Percentiles rank a stretch among this genome's conserved stretches.
Conservation (phyloP, 2,113 vertebrate genomes). For the Eretmochelys imbricata region DNA sequence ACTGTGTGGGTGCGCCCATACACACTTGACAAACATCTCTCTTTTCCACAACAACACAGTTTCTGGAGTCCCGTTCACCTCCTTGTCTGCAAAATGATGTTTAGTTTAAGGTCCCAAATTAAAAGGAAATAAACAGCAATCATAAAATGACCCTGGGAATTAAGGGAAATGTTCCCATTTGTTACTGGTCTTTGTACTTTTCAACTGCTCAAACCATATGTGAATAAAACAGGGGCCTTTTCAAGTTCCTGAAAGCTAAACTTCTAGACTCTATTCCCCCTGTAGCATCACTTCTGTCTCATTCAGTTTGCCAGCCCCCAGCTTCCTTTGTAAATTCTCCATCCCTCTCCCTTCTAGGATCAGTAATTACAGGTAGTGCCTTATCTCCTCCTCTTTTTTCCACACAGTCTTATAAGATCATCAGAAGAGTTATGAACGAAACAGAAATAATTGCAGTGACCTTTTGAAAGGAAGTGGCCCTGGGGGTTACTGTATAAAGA, state of each 20-base stretch:
- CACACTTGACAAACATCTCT: conserved; percentile 44
- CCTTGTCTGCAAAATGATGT: conserved; percentile 48
- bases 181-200: conserved; percentile 66
- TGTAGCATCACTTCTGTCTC: not conserved
- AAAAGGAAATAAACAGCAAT: conserved; percentile 50
- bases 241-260: not conserved
- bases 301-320: not conserved
- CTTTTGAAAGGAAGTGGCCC: conserved; percentile 48
- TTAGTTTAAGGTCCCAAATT: conserved; percentile 29
- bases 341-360: not conserved
- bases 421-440: not conserved
- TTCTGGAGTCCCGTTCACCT: conserved; percentile 64
- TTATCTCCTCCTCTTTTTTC: not conserved
- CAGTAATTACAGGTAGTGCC: not conserved
- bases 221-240: not conserved
- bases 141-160: conserved; percentile 39
- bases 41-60: conserved; percentile 1
- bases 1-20: not conserved
- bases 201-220: conserved; percentile 17
- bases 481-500: not conserved
- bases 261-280: not conserved
- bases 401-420: not conserved
- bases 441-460: conserved; percentile 14
- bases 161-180: conserved; percentile 62
- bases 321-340: fast-evolving